Conservation (phyloP, 2,113 vertebrate genomes). For the Pithys albifrons region DNA sequence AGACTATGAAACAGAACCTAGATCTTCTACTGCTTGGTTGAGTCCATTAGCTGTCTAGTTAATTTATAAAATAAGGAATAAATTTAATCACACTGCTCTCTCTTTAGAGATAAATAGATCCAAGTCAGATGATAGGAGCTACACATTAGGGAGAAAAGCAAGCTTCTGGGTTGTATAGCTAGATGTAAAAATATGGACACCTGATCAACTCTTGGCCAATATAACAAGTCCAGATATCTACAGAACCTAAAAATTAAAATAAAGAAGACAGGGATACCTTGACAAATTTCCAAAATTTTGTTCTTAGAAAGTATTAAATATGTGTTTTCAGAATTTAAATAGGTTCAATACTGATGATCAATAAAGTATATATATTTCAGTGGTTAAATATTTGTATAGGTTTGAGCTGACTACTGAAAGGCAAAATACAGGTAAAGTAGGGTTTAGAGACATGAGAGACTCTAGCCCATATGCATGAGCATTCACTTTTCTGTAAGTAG, state of each 20-base stretch:
- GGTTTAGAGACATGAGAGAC: not conserved
- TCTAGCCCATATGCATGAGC: not conserved
- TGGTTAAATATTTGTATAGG: not conserved
- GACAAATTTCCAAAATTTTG: not conserved
- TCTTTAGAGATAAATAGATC: not conserved
- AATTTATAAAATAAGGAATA: not conserved
- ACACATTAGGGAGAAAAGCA: not conserved
- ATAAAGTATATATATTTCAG: not conserved
- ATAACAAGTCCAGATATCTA: not conserved
- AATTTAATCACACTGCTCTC: not conserved
- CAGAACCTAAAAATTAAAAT: not conserved
- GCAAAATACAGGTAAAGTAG: not conserved
- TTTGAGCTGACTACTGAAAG: not conserved
- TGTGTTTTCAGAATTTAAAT: not conserved
- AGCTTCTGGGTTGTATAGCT: not conserved
- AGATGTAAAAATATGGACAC: not conserved
- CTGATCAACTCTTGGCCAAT: not conserved
- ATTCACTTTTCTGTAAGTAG: not conserved
- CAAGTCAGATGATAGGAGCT: not conserved
- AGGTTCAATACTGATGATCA: not conserved
- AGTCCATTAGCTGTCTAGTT: not conserved
- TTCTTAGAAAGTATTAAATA: not conserved
- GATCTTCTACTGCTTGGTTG: not conserved
- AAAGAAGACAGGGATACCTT: not conserved
- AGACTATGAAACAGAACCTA: not conserved